These are phyloP conservation scores for Podilymbus podiceps DNA, from an alignment of 2,113 vertebrate genomes.

Conservation along the genomic window DNA sequence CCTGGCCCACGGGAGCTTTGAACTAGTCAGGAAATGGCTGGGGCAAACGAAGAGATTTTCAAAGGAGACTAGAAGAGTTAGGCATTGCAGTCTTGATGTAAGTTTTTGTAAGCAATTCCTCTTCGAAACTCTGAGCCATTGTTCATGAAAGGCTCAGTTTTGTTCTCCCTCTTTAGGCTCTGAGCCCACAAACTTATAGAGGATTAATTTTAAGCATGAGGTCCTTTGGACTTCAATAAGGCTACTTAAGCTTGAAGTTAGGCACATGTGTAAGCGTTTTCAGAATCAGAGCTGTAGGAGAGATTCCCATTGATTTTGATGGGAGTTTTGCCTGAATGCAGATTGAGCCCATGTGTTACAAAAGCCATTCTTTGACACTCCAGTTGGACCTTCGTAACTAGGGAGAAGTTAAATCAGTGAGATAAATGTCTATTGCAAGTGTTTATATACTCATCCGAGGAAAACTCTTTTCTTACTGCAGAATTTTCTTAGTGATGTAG, in stretches of 20 bases:
- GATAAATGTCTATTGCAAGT: not conserved
- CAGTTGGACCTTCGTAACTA: not conserved
- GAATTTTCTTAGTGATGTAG: not conserved
- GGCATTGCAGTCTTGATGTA: not conserved
- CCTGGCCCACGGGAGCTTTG: not conserved
- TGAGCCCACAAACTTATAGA: not conserved
- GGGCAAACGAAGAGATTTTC: not conserved
- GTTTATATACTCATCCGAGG: not conserved
- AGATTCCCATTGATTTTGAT: not conserved
- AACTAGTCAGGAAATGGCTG: not conserved
- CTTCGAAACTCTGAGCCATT: not conserved
- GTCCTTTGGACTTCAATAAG: not conserved
- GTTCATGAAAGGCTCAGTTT: not conserved
- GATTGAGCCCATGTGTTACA: not conserved
- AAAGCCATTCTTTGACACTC: not conserved
- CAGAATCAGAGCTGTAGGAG: not conserved
- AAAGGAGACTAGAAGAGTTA: not conserved
- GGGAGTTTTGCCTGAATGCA: not conserved
- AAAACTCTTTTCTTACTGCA: not conserved
- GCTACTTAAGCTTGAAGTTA: not conserved
- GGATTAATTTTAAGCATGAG: not conserved
- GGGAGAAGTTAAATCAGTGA: not conserved
- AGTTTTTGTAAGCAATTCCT: not conserved
- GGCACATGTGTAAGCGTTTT: not conserved
- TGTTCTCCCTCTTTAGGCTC: not conserved